Percentiles rank a stretch among this genome's conserved stretches.
phyloP scores from a whole-genome alignment of 2,888 invertebrate species.

The Saturnia japonica region DNA sequence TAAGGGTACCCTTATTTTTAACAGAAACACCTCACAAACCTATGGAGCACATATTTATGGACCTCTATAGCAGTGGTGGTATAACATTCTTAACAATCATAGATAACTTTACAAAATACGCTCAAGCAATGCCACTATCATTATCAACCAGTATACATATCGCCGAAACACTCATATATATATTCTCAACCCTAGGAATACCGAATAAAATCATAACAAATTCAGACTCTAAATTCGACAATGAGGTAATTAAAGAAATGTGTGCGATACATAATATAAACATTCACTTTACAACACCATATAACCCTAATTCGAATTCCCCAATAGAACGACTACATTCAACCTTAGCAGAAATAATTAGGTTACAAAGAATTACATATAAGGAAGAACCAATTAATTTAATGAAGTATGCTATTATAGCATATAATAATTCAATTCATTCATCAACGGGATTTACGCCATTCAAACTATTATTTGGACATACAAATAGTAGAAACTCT shows the following conservation, averaged over 20 bases:
- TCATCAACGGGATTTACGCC: conserved; percentile 38
- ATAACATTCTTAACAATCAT: conserved; percentile 32
- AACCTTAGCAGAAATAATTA: conserved; percentile 29
- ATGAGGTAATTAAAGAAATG: conserved; percentile 36
- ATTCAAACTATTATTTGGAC: conserved; percentile 37
- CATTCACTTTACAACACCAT: conserved; percentile 33
- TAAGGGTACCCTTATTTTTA: conserved; percentile 33
- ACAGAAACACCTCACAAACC: conserved; percentile 37
- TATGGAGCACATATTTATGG: conserved; percentile 31
- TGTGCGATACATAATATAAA: conserved; percentile 30
- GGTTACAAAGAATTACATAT: conserved; percentile 33
- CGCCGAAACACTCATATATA: conserved; percentile 29
- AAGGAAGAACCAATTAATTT: conserved; percentile 28
- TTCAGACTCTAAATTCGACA: conserved; percentile 38
- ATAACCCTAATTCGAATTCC: conserved; percentile 33
- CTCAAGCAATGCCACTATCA: conserved; percentile 32
- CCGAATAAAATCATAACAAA: conserved; percentile 36
- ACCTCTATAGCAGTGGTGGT: conserved; percentile 22
- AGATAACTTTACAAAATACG: conserved; percentile 38
- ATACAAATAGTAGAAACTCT: conserved; percentile 38
- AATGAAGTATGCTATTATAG: conserved; percentile 34
- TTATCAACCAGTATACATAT: conserved; percentile 32
- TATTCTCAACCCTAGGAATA: conserved; percentile 26
- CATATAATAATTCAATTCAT: conserved; percentile 38
- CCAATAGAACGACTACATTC: conserved; percentile 25